Evolutionary conservation across 2,888 invertebrate genomes (phyloP).

Genomic region (Zaprionus obscuricornis): DNA sequence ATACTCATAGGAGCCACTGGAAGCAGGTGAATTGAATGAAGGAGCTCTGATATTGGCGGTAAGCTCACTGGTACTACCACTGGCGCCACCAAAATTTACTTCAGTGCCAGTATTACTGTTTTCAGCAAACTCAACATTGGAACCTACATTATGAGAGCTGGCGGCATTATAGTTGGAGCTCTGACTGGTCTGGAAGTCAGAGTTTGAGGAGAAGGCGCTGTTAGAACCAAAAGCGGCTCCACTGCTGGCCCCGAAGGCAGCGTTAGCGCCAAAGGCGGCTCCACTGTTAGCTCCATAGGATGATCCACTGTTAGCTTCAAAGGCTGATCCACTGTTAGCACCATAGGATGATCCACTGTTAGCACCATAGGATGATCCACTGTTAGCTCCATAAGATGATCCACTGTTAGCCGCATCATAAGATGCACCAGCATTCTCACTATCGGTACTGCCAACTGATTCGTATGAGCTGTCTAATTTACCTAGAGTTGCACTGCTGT

Average conservation of each 20-base stretch:
- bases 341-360: slow-evolving; percentile 4
- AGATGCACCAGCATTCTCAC: slow-evolving; percentile 16
- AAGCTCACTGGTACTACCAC: slow-evolving; percentile 45
- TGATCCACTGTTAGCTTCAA: slow-evolving; percentile 68
- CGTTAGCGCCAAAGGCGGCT: slow-evolving; percentile 39
- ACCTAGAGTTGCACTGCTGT: slow-evolving; percentile 36
- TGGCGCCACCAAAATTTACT: slow-evolving; percentile 60
- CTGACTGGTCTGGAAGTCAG: slow-evolving; percentile 62
- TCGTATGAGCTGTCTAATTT: slow-evolving; percentile 60
- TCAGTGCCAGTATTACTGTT: slow-evolving; percentile 56
- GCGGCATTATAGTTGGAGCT: slow-evolving; percentile 63
- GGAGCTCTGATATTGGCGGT: slow-evolving; percentile 38
- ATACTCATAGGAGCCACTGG: slow-evolving; percentile 53
- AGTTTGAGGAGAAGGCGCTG: slow-evolving; percentile 51
- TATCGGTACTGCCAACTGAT: slow-evolving; percentile 64
- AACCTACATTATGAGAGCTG: slow-evolving; percentile 51
- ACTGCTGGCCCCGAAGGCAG: slow-evolving; percentile 20
- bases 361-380: slow-evolving; percentile 22
- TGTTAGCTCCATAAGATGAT: slow-evolving; percentile 60
- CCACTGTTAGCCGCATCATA: slow-evolving; percentile 53
- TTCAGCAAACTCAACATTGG: slow-evolving; percentile 63
- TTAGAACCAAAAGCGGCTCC: slow-evolving; percentile 57
- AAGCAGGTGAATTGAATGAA: slow-evolving; percentile 29
- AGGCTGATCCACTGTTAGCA: slow-evolving; percentile 38
- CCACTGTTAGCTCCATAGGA: slow-evolving; percentile 54